Percentiles rank a stretch among this genome's conserved stretches.
phyloP scores from a whole-genome alignment of 2,888 invertebrate species.

The Silvanus unidentatus region DNA sequence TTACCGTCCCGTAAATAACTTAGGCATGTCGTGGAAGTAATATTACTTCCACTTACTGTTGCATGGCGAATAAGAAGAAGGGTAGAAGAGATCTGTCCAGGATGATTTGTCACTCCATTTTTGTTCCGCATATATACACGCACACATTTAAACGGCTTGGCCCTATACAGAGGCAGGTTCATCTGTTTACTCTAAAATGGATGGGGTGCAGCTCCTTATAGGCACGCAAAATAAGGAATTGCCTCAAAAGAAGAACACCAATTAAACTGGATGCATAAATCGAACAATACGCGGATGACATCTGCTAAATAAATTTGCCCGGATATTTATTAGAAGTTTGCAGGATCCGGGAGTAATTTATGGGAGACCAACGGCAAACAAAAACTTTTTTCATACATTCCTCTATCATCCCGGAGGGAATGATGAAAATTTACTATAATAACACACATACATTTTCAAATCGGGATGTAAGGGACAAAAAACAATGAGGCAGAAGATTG shows the following conservation, averaged over 20 bases:
- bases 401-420: slow-evolving; percentile 17
- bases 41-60: slow-evolving; percentile 46
- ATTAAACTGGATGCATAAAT: slow-evolving; percentile 43
- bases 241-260: slow-evolving; percentile 26
- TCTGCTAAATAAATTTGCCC: no score
- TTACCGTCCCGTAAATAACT: slow-evolving; percentile 47
- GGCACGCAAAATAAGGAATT: no score
- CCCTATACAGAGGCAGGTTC: slow-evolving; percentile 10
- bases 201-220: no score
- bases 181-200: no score
- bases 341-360: no score
- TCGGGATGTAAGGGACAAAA: slow-evolving; percentile 26
- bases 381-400: slow-evolving; percentile 23
- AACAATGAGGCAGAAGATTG: slow-evolving; percentile 36
- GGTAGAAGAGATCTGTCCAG: slow-evolving; percentile 37
- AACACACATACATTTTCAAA: slow-evolving; percentile 13
- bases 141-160: slow-evolving; percentile 20
- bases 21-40: slow-evolving; percentile 46
- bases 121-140: slow-evolving; percentile 39
- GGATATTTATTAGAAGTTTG: no score
- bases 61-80: slow-evolving; percentile 41
- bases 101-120: slow-evolving; percentile 46
- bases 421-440: slow-evolving; percentile 27
- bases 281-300: slow-evolving; percentile 29
- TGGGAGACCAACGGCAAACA: slow-evolving; percentile 19